Evolutionary conservation across 92 coral and sea anemone species (phyloP).

Genomic region (Epizoanthus ramosus): DNA sequence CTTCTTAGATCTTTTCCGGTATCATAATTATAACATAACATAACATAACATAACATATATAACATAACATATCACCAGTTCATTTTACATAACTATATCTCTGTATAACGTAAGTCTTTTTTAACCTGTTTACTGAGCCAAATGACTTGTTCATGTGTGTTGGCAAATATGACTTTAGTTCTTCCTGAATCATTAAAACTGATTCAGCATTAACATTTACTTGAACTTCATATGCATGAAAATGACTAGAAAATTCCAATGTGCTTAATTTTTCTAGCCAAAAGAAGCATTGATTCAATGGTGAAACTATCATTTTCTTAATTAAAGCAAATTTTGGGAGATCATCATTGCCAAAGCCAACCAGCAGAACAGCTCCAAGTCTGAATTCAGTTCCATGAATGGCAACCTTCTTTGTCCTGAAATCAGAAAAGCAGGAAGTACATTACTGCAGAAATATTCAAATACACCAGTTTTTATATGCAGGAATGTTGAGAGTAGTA

Average conservation of each 20-base stretch:
- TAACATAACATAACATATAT: no score
- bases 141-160: constrained; percentile 28
- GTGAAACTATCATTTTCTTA: constrained; percentile 34
- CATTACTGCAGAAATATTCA: constrained; percentile 17
- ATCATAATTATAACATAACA: no score
- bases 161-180: constrained; percentile 44
- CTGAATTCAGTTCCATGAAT: constrained; percentile 66
- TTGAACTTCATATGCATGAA: constrained; percentile 53
- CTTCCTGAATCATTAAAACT: constrained; percentile 37
- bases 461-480: neutral
- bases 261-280: constrained; percentile 30
- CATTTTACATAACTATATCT: constrained; percentile 37
- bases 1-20: no score
- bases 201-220: constrained; percentile 30
- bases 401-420: constrained; percentile 50
- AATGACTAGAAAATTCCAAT: constrained; percentile 43
- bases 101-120: constrained; percentile 46
- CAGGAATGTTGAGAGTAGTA: no score
- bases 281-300: constrained; percentile 28
- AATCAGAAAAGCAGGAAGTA: constrained; percentile 20
- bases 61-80: constrained; percentile 15
- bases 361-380: constrained; percentile 52
- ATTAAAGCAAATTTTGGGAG: constrained; percentile 55
- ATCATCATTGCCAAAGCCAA: constrained; percentile 46
- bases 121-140: constrained; percentile 34